phyloP scores from a whole-genome alignment of 1,140 invertebrate species.

The Ctenoplectra terminalis region DNA sequence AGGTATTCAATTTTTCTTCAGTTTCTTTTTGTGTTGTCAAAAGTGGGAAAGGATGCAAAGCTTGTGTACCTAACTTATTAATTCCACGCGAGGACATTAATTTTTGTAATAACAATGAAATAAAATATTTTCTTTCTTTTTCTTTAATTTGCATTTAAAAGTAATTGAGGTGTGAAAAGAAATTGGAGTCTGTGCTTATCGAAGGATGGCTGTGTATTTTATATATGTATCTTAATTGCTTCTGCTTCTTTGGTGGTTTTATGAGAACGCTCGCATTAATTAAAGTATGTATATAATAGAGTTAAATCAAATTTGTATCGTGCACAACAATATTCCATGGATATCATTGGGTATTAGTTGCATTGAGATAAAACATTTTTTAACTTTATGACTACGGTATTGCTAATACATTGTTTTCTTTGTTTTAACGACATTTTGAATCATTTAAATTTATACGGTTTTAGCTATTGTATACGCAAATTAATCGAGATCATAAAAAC shows the following conservation, averaged over 20 bases:
- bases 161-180: not conserved
- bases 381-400: not conserved
- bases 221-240: constrained; percentile 44
- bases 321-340: not conserved
- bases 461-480: constrained; percentile 33
- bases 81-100: constrained; percentile 7
- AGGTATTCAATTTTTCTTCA: constrained; percentile 76
- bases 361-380: not conserved
- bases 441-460: constrained; percentile 12
- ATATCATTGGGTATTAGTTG: not conserved
- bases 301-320: not conserved
- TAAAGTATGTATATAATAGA: not conserved
- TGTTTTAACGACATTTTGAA: constrained; percentile 3
- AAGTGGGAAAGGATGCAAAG: constrained; percentile 41
- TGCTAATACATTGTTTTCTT: not conserved
- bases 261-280: constrained; percentile 21
- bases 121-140: constrained; percentile 24
- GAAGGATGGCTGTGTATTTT: constrained; percentile 36
- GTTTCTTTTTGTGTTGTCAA: constrained; percentile 67
- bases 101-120: constrained; percentile 28
- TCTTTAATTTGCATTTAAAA: constrained; percentile 29
- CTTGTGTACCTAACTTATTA: constrained; percentile 44
- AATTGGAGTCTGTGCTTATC: constrained; percentile 15
- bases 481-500: not conserved
- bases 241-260: constrained; percentile 37